Base-by-base conservation (phyloP, 2,113 vertebrate genomes). In the Coptodon rendalli region DNA sequence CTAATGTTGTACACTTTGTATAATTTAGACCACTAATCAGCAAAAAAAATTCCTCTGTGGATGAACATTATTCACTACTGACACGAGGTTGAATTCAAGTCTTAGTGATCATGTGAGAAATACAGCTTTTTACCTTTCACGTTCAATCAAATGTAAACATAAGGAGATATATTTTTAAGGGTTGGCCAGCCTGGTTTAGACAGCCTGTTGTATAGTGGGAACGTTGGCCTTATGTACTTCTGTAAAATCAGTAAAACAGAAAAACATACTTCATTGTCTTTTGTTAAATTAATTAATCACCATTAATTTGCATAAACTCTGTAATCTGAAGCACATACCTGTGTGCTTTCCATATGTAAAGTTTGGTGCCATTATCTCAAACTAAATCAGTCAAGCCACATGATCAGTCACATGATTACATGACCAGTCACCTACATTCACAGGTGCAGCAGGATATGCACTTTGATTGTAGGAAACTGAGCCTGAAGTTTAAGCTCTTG, bases 111-210 rank as follows among this genome's bases (percentile, higher is more conserved):
- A 73, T 27, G 8, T 73, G 22, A 76, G 29, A 76, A 76, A 76
- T 24, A 73, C 0, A 73, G 14, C 0, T 29, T 73, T 48, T 48
- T 0, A 73, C 68, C 40, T 45, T 48, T 73, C 40, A 29, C 1
- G 2, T 71, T 73, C 2, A 45, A 73, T 17, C 40, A 73, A 45
- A 27, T 73, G 2, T 45, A 48, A 40, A 73, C 14, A 73, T 29
- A 73, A 48, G 14, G 4, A 45, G 40, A 73, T 45, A 24, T 17
- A 0, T 27, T 16, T 73, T 73, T 27, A 73, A 45, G 13, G 22
- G 38, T 6, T 73, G 66, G 13, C 38, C 22, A 73, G 24, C 40
- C 68, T 76, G 40, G 29, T 76, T 48, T 73, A 73, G 68, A 16
- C 2, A 36, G 24, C 0, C 24, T 76, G 14, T 45, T 76, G 16